Percentiles rank a stretch among this genome's conserved stretches.
Conservation (phyloP, 2,797 vertebrate genomes). For the Otus scops region DNA sequence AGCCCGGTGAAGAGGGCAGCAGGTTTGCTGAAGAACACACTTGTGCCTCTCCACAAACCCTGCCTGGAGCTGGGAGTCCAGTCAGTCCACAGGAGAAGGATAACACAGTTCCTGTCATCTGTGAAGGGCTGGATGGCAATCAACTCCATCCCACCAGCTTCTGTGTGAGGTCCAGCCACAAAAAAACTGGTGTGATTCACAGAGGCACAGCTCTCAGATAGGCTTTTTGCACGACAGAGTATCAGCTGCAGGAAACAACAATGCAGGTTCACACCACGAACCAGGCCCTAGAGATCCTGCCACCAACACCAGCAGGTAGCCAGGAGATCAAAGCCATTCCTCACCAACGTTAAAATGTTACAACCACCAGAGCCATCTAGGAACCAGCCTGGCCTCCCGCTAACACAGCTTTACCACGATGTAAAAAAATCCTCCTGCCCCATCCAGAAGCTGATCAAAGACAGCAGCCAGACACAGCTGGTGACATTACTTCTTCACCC, state of each 20-base stretch:
- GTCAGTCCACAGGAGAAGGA: background rate
- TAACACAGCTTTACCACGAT: background rate
- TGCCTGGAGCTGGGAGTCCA: too few relatives aligned
- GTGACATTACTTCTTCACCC: background rate
- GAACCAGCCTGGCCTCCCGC: too few relatives aligned
- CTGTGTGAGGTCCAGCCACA: background rate
- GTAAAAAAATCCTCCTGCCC: too few relatives aligned
- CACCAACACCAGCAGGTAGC: background rate
- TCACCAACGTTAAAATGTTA: rapidly evolving
- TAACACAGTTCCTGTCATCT: background rate
- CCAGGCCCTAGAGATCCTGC: background rate
- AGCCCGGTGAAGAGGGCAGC: background rate
- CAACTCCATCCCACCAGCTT: background rate
- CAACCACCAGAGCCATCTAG: background rate
- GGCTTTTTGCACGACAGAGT: rapidly evolving
- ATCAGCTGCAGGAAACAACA: background rate
- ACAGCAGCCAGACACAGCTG: too few relatives aligned
- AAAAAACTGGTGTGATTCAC: rapidly evolving
- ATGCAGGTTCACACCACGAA: background rate
- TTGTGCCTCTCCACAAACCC: background rate
- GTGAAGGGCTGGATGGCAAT: background rate
- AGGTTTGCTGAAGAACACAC: background rate
- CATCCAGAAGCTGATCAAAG: background rate
- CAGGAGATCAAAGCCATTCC: background rate
- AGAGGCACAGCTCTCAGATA: rapidly evolving